Base-by-base conservation (phyloP, 1,140 invertebrate genomes). In the Aphelinus atriplicis region DNA sequence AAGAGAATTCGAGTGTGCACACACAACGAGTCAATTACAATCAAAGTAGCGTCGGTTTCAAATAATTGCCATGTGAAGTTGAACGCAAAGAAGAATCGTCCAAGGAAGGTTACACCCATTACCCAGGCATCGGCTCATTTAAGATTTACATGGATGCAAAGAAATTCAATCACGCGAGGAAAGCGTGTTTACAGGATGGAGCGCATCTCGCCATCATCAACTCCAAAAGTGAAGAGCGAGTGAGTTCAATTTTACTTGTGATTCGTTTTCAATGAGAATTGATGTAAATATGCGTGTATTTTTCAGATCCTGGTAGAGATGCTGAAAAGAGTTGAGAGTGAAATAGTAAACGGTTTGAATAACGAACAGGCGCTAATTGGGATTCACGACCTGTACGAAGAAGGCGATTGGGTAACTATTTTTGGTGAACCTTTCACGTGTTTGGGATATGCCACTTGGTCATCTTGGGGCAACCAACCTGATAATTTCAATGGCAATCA, bases 361-460 rank as follows among this genome's bases (percentile, higher is more conserved):
- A 5, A 5, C 3, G 46, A 64, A 3, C 3, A 64, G 46, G 46
- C 46, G 42, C 45, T 64, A 83, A 83, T 3, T 26, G 85, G 84
- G 3, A 83, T 84, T 67, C 85, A 88, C 68, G 85, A 87, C 73
- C 77, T 87, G 48, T 86, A 84, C 68, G 76, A 71, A 43, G 84
- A 87, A 73, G 82, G 82, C 53, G 83, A 86, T 7, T 85, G 83
- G 84, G 82, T 86, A 6, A 86, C 85, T 7, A 80, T 88, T 53
- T 76, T 82, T 1, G 86, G 84, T n/a, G 83, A 87, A 51, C 82
- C 84, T 10, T 51, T 88, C 50, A 81, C 79, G 43, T 83, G 82
- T 71, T 82, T 83, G 4, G 86, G 86, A 60, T 87, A 83, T 69
- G 82, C 78, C n/a, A 78, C 77, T 53, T 86, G 85, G 85, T 83